Conservation (phyloP, 2,797 vertebrate genomes). For the Hemibagrus guttatus region DNA sequence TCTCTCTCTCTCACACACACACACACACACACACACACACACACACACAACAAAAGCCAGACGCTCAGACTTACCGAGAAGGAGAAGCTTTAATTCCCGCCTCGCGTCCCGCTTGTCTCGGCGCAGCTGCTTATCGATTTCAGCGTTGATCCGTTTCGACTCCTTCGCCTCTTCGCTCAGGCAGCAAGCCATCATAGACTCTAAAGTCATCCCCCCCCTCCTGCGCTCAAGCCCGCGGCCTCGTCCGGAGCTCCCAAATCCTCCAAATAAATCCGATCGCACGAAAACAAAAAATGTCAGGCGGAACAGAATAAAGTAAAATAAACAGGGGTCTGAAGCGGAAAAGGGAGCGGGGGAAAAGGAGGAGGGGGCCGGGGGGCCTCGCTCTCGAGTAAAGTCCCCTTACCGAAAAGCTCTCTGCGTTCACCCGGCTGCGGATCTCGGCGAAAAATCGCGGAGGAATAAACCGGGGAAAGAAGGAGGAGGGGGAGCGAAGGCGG, state of each 20-base stretch:
- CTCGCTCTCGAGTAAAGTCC: slow-evolving; percentile 56
- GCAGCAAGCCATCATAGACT: slow-evolving; percentile 99
- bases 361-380: slow-evolving; percentile 54
- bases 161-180: slow-evolving; percentile 99
- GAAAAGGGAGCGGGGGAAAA: slow-evolving; percentile 31
- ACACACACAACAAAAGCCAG: background rate
- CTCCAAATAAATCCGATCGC: slow-evolving; percentile 1
- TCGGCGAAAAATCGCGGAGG: slow-evolving; percentile 48
- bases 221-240: slow-evolving; percentile 48
- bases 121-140: slow-evolving; percentile 97
- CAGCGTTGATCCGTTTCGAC: slow-evolving; percentile 97
- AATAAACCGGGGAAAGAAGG: slow-evolving; percentile 40
- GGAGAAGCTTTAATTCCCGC: slow-evolving; percentile 92
- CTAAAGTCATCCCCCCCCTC: slow-evolving; percentile 94
- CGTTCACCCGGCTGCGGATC: slow-evolving; percentile 52
- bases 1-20: too few species aligned
- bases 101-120: slow-evolving; percentile 94
- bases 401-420: slow-evolving; percentile 52
- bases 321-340: background rate
- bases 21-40: too few species aligned
- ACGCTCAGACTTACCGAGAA: slow-evolving; percentile 81
- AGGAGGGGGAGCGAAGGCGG: slow-evolving; percentile 18
- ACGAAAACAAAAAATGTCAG: background rate
- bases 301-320: background rate
- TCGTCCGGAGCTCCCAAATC: slow-evolving; percentile 27